Base-by-base conservation (phyloP, 2,888 invertebrate genomes). In the Synergus gifuensis region DNA sequence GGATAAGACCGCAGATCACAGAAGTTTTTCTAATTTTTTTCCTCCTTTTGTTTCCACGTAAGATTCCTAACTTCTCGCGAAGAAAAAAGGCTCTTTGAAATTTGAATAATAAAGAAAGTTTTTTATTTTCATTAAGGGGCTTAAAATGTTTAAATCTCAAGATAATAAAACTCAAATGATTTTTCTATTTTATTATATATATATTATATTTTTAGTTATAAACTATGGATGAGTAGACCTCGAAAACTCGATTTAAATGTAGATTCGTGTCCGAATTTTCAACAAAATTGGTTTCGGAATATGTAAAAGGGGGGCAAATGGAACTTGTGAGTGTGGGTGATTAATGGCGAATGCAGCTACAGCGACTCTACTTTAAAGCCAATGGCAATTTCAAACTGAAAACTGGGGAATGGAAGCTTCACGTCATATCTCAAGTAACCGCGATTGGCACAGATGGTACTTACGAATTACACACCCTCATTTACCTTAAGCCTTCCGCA, bases 391-490 rank as follows among this genome's bases (percentile, higher is more conserved):
- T 86, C 85, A 86, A 86, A 87, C 85, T 87, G 86, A 85, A 89
- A 89, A 88, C 87, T 86, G 85, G 86, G 80, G 81, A 85, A 84
- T 82, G 76, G 86, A 86, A 84, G 85, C 85, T 85, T 81, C 85
- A 60, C 83, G 85, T 84, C 85, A 83, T 85, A 80, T 79, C 83
- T 84, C 83, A 82, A 81, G 85, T 79, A 84, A 86, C 86, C 83
- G 80, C 83, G 81, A 87, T 87, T 86, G 86, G 83, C 88, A 87
- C 90, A 91, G 90, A 90, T 90, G 90, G 87, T 87, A 87, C 87
- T 44, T 66, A 18, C 42, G 40, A n/a, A 42, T 66, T 66, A 66
- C 44, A 18, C 36, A 9, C 44, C 42, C n/a, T 18, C 16, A 18
- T 76, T 49, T 76, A 62, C 62, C 14, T 14, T 28, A 22, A 28